Evolutionary conservation across 2,888 invertebrate genomes (phyloP), one percentile per base, ranked within the genome.

Genomic region (Aphodius granarius): DNA sequence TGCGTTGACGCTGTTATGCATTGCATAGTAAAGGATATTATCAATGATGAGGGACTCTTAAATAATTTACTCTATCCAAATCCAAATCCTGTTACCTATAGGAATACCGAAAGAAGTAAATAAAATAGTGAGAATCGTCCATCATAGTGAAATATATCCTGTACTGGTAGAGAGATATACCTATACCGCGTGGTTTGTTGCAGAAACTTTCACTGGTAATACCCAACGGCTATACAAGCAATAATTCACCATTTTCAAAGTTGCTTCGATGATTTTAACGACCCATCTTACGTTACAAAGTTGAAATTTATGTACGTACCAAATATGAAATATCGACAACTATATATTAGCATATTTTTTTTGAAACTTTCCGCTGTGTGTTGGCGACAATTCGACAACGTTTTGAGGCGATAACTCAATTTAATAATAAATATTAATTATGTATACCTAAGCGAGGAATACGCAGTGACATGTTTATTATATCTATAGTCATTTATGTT

Each of bases 231-330:
- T 20, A n/a, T n/a, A 20, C n/a, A 75, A 73, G 74, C 75, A 68
- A 77, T 77, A 77, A 77, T 17, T 77, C 77, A 74, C 76, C 71
- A 72, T 74, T 74, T 74, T 76, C 68, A 74, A 76, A 72, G 66
- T 64, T 73, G 76, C 74, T 66, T 76, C 76, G 72, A 76, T 76
- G 68, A 76, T 76, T 75, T 75, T 66, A 70, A 74, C 74, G 68
- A 74, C 70, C 74, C 71, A 70, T 74, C 74, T 63, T 9, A 13
- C n/a, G 68, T 13, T 13, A 3, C 72, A 76, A 70, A 17, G 23
- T 76, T 73, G 63, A 76, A 76, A 74, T 76, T 76, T 71, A 71
- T 76, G 71, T 66, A 66, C 43, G 43, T 43, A 9, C 13, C 43
- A 43, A 6, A 13, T 43, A 6, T 43, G 43, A 43, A 43, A 43